Conservation (phyloP, 2,888 invertebrate genomes). For the Biston stratarius region DNA sequence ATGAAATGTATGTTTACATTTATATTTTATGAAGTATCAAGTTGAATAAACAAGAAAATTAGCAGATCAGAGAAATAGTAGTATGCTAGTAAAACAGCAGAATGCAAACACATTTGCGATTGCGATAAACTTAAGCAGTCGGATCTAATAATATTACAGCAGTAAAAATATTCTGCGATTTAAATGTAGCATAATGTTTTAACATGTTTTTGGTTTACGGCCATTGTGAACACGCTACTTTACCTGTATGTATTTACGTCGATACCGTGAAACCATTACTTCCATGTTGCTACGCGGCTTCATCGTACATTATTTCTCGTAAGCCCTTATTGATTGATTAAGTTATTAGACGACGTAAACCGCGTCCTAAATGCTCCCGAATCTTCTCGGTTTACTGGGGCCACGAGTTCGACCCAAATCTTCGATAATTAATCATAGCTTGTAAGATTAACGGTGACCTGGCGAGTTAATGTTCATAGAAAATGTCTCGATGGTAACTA, state of each 20-base stretch:
- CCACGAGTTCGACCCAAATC: slow-evolving; percentile 69
- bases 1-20: too few relatives aligned
- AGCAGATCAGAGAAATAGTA: too few relatives aligned
- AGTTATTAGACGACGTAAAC: slow-evolving; percentile 53
- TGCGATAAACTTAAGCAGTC: too few relatives aligned
- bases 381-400: slow-evolving; percentile 55
- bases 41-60: too few relatives aligned
- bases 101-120: too few relatives aligned
- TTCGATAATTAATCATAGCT: slow-evolving; percentile 75
- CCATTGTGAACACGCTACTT: neutral
- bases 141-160: too few relatives aligned
- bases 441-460: slow-evolving; percentile 35
- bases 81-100: too few relatives aligned
- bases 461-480: neutral
- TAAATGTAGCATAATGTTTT: too few relatives aligned
- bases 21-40: too few relatives aligned
- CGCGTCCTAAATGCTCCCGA: slow-evolving; percentile 53
- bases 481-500: neutral
- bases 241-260: slow-evolving; percentile 8
- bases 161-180: too few relatives aligned
- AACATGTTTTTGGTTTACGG: too few relatives aligned
- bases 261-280: slow-evolving; percentile 8
- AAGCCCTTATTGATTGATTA: slow-evolving; percentile 41
- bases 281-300: slow-evolving; percentile 5
- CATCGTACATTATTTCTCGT: slow-evolving; percentile 14